Evolutionary conservation across 64 coral and sea anemone genomes (phyloP), one percentile per base, ranked within the genome.

Genomic region (Pocillopora verrucosa): DNA sequence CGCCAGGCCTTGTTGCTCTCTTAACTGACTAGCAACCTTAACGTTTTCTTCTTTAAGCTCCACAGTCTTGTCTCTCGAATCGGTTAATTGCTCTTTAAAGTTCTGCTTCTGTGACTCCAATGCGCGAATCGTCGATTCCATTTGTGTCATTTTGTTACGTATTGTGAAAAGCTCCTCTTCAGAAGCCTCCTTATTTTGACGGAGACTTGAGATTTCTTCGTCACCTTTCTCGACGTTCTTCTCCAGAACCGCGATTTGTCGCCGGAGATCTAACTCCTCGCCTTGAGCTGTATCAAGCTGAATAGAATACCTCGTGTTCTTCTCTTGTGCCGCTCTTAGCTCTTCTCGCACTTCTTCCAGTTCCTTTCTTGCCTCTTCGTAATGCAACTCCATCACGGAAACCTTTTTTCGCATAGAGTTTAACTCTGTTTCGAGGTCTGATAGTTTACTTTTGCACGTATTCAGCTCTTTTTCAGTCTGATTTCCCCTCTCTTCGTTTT

Each of bases 21-120:
- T 87, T 9, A 97, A 61, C 58, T 93, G 95, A 45, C 88, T 76
- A 19, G 81, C 65, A 65, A 88, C 76, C 34, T 83, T 97, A 36
- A 90, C 56, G 13, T 87, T 93, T 20, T 91, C 89, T 30, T 97
- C 95, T 83, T 94, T 97, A 30, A 97, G 88, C 14, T 90, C 73
- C 51, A 91, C 74, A 6, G 68, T 87, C 11, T 87, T 93, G 17
- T 97, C 88, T 58, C 70, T 91, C 9, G 67, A 60, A 16, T 73
- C 77, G n/a, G 51, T 78, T 0, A 97, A 77, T 64, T 97, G 91
- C 6, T 93, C 87, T 73, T 94, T 97, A 25, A 97, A 87, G n/a
- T 83, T 45, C 20, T 34, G 68, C 38, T 87, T 97, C 70, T 97
- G 91, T n/a, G 73, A 79, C 75, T 92, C 88, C n/a, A 97, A 87